These are phyloP conservation scores for Bothrops jararaca DNA, from an alignment of 2,113 vertebrate species.

Conservation along the genomic window DNA sequence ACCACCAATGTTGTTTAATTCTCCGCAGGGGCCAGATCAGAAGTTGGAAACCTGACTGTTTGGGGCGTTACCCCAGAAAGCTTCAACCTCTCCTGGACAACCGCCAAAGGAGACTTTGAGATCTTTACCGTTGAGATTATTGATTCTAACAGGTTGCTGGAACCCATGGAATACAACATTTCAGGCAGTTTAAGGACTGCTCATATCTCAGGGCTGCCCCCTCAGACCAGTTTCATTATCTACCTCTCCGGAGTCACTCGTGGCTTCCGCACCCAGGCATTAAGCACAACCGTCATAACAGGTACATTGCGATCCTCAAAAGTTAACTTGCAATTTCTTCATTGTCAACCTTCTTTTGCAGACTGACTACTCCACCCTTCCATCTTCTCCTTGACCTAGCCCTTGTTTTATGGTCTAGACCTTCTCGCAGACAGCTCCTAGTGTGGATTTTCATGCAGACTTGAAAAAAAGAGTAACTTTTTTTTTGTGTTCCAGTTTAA, in stretches of 20 bases:
- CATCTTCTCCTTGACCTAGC: constrained; percentile 12
- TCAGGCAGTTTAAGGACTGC: constrained; percentile 74
- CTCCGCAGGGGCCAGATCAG: constrained; percentile 80
- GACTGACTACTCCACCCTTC: constrained; percentile 55
- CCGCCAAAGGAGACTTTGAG: constrained; percentile 75
- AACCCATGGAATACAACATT: constrained; percentile 81
- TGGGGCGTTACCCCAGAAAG: constrained; percentile 83
- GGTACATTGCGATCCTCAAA: constrained; percentile 71
- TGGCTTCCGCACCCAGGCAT: constrained; percentile 75
- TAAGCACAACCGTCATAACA: constrained; percentile 87
- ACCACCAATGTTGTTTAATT: constrained; percentile 64
- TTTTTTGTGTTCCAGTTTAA: not conserved
- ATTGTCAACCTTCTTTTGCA: constrained; percentile 17
- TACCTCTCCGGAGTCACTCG: constrained; percentile 86
- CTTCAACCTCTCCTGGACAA: constrained; percentile 89
- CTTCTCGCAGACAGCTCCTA: not conserved
- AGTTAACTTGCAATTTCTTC: constrained; percentile 26
- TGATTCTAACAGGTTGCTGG: constrained; percentile 92
- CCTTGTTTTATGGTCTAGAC: not conserved
- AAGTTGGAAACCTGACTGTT: constrained; percentile 80
- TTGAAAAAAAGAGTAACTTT: not conserved
- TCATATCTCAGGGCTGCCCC: constrained; percentile 83
- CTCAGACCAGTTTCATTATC: constrained; percentile 89
- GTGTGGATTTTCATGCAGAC: not conserved
- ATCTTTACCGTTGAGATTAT: constrained; percentile 91